Base-by-base conservation (phyloP, 2,888 invertebrate genomes). In the Apamea crenata region DNA sequence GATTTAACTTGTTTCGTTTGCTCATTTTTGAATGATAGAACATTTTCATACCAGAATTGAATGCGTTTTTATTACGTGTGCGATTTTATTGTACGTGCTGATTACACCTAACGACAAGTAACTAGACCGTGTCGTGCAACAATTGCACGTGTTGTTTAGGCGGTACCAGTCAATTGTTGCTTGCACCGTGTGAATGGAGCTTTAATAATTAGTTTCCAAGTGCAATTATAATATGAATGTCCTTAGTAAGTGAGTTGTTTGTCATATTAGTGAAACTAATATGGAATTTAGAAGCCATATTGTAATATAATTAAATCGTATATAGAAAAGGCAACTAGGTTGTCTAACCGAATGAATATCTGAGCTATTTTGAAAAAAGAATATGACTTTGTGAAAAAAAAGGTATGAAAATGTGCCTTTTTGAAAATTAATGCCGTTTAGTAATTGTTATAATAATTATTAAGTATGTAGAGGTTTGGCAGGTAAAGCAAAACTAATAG, bases 171-270 rank as follows among this genome's bases (percentile, higher is more conserved):
- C 59, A 59, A 59, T 59, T 59, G n/a, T 59, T n/a, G 14, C 59
- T n/a, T 14, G 56, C 12, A 59, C n/a, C 5, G 14, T 59, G n/a
- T 59, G 14, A 59, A 59, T 59, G 59, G 59, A n/a, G 5, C 14
- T 59, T n/a, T 59, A 21, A 16, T 70, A 40, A 63, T 32, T 50
- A 32, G 59, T 66, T 50, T 67, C 21, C n/a, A 87, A 79, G 87
- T 87, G 84, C 68, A 84, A 72, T 87, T 87, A 65, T n/a, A 74
- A 59, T 32, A 63, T 65, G 2, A 68, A 83, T 47, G 40, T 63
- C 44, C 16, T 80, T 47, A 68, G 0, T 32, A 50, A 56, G 68
- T 70, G 73, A 73, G 16, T 44, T 79, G 25, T 53, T 61, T 47
- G 25, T 47, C 44, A 40, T 25, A 36, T 32, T 61, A 18, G 16